Evolutionary conservation across 1,140 invertebrate species (phyloP), one percentile per base, ranked within the genome.

Genomic region (Eupristina koningsbergeri): DNA sequence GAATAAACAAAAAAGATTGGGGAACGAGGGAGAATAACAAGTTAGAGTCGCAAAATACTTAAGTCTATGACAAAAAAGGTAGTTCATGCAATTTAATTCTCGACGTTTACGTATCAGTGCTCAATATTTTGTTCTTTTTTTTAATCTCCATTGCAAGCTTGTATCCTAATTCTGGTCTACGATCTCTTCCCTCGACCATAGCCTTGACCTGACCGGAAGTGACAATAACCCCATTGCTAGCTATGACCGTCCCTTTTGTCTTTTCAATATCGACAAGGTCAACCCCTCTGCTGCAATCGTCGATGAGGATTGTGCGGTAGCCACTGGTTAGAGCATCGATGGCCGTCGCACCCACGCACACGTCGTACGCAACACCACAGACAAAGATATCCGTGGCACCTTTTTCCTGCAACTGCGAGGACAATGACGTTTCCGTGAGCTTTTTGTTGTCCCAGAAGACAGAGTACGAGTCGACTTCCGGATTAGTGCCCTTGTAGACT

Each of bases 391-490:
- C 98, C 11, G 98, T 98, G 19, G 97, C 96, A 61, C 95, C 95
- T 86, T 95, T 95, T 88, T 95, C 93, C 64, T 95, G 94, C 58
- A 99, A 93, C 89, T 98, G 95, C 2, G 94, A 93, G 84, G 95
- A 95, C n/a, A 99, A 92, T 31, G 96, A 96, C 8, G 98, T 99
- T 87, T 98, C 95, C 2, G 96, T 96, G 45, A 97, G 90, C 91
- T 97, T 97, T 89, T 97, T 96, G 92, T 99, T 99, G 92, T 99
- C 98, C 96, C 96, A 98, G 93, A 99, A 99, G 26, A 98, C 98
- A 0, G 98, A 99, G 92, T 99, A 99, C 1, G 97, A 98, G 90
- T 99, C 98, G 17, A 99, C 96, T 85, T 98, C 97, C 0, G 98
- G 95, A 91, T 98, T 97, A 6, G 96, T 98, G 29, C 98, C 98